A percentile compares a stretch with the other conserved stretches of the same genome.
These are phyloP conservation scores for Teleiodes luculella DNA, from an alignment of 2,888 invertebrate genomes.

Conservation along the genomic window DNA sequence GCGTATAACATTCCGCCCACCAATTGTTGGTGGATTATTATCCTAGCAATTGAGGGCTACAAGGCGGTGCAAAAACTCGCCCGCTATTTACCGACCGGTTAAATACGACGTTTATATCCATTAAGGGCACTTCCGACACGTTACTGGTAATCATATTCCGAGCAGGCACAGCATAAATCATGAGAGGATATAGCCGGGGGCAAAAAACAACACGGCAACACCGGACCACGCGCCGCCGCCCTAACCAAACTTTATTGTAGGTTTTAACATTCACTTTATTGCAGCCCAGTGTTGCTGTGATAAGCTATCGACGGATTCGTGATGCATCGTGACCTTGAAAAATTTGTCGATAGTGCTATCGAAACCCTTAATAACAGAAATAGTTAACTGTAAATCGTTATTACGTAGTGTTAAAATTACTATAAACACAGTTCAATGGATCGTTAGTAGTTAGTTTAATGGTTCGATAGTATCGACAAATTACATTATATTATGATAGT, in stretches of 20 bases:
- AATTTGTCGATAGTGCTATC: no score
- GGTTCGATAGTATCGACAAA: no score
- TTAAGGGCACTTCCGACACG: constrained; percentile 71
- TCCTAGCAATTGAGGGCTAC: constrained; percentile 43
- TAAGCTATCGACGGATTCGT: no score
- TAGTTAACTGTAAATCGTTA: no score
- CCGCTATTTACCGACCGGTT: constrained; percentile 53
- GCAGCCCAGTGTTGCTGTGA: no score
- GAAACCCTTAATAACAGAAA: no score
- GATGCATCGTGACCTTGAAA: no score
- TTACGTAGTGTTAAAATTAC: no score
- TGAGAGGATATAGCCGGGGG: constrained; percentile 58
- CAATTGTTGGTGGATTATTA: constrained; percentile 25
- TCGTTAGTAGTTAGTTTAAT: no score
- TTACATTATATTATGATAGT: no score
- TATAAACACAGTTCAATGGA: no score
- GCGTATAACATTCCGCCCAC: not conserved
- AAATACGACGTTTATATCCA: constrained; percentile 73
- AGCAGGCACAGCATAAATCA: constrained; percentile 72
- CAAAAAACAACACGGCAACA: constrained; percentile 53
- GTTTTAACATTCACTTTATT: constrained; percentile 55
- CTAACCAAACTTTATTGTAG: constrained; percentile 65
- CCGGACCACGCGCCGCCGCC: constrained; percentile 43
- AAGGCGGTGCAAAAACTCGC: constrained; percentile 35
- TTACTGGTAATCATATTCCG: constrained; percentile 68